Evolutionary conservation across 92 coral and sea anemone species (phyloP).

Genomic region (Galaxea fascicularis): DNA sequence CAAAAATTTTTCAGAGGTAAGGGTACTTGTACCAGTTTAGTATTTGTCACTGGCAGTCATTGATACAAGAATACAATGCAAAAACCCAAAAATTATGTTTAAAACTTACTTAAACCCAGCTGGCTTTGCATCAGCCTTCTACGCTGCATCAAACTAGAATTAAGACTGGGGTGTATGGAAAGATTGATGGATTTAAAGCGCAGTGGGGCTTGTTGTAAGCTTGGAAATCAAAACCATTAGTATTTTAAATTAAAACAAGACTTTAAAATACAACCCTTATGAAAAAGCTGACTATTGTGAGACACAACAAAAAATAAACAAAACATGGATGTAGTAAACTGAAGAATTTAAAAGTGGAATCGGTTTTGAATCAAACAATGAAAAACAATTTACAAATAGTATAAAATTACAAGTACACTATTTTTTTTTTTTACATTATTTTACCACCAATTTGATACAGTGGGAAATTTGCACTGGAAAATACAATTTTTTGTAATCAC

Average conservation of each 20-base stretch:
- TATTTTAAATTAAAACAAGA: constrained; percentile 34
- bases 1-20: too few species aligned
- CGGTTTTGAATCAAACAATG: too few species aligned
- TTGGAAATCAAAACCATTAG: constrained; percentile 74
- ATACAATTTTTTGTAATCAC: too few species aligned
- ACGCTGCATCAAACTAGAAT: constrained; percentile 73
- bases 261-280: not conserved
- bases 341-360: not conserved
- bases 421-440: too few species aligned
- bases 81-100: constrained; percentile 28
- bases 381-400: too few species aligned
- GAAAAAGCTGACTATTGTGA: not conserved
- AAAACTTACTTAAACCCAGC: constrained; percentile 50
- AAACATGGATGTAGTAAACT: not conserved
- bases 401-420: too few species aligned
- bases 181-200: constrained; percentile 68
- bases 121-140: constrained; percentile 47
- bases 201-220: constrained; percentile 94
- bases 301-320: not conserved
- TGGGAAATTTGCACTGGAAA: too few species aligned
- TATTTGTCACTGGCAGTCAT: not conserved
- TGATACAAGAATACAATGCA: not conserved
- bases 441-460: too few species aligned
- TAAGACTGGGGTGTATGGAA: constrained; percentile 82
- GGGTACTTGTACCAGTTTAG: not conserved